phyloP scores from a whole-genome alignment of 2,888 invertebrate species.

The Tetragonula carbonaria region DNA sequence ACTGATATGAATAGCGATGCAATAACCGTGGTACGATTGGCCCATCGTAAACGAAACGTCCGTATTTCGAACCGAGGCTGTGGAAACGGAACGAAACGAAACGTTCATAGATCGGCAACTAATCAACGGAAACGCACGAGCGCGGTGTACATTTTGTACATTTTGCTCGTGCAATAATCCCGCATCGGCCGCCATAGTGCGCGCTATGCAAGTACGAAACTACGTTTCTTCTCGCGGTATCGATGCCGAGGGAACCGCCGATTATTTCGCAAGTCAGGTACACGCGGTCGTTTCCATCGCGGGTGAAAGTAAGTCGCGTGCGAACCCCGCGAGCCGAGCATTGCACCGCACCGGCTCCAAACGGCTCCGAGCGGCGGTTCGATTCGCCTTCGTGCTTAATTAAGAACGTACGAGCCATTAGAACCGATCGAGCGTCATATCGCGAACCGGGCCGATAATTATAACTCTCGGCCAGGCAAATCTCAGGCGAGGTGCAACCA shows the following conservation, averaged over 20 bases:
- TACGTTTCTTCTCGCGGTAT: conserved; percentile 35
- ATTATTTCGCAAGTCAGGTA: conserved; percentile 57
- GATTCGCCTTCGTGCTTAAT: conserved; percentile 59
- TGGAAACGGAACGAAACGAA: background rate
- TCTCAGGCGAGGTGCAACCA: conserved; percentile 22
- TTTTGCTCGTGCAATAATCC: conserved; percentile 28
- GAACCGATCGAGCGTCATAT: conserved; percentile 42
- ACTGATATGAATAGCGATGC: too few relatives aligned
- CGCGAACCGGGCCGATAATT: conserved; percentile 44
- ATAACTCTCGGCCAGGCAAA: conserved; percentile 31
- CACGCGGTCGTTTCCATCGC: conserved; percentile 54
- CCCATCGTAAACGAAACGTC: too few relatives aligned
- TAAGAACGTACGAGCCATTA: conserved; percentile 58
- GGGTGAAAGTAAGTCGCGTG: conserved; percentile 65
- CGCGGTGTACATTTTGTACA: background rate
- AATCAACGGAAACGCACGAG: conserved; percentile 21
- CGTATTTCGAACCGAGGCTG: too few relatives aligned
- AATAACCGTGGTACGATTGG: too few relatives aligned
- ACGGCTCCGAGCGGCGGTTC: conserved; percentile 47
- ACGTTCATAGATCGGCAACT: conserved; percentile 11
- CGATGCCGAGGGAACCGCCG: conserved; percentile 56
- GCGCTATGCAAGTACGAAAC: background rate
- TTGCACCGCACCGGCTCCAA: conserved; percentile 24
- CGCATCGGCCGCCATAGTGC: conserved; percentile 4
- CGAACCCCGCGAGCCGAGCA: conserved; percentile 28